Evolutionary conservation across 23 tunicate species (phyloP).

Genomic region (Halocynthia aurantium): DNA sequence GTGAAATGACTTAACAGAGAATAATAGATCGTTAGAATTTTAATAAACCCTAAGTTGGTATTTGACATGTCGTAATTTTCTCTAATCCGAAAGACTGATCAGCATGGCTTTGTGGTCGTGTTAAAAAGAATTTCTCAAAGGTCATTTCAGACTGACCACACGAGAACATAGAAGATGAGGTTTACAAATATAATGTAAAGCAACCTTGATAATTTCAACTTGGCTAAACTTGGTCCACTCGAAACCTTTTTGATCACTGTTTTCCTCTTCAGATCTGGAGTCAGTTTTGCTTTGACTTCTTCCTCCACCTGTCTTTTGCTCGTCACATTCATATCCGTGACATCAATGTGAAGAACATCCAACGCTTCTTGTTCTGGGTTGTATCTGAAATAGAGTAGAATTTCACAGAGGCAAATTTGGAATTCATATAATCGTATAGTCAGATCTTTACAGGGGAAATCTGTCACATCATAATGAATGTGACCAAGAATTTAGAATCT

Average conservation of each 20-base stretch:
- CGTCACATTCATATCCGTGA: slow-evolving; percentile 72
- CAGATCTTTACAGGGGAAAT: neutral
- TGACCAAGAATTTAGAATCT: neutral
- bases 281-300: slow-evolving; percentile 34
- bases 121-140: no score
- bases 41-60: no score
- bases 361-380: slow-evolving; percentile 23
- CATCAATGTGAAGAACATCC: slow-evolving; percentile 36
- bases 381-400: neutral
- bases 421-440: neutral
- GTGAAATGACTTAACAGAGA: neutral
- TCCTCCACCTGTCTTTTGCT: slow-evolving; percentile 60
- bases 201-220: slow-evolving; percentile 44
- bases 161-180: no score
- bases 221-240: slow-evolving; percentile 39
- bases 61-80: no score
- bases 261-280: slow-evolving; percentile 1
- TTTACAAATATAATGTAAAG: no score
- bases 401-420: no score
- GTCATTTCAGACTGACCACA: no score
- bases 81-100: no score
- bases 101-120: no score
- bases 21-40: neutral
- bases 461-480: no score
- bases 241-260: neutral